These are phyloP conservation scores for Acleris emargana DNA, from an alignment of 2,888 invertebrate species.

Conservation along the genomic window DNA sequence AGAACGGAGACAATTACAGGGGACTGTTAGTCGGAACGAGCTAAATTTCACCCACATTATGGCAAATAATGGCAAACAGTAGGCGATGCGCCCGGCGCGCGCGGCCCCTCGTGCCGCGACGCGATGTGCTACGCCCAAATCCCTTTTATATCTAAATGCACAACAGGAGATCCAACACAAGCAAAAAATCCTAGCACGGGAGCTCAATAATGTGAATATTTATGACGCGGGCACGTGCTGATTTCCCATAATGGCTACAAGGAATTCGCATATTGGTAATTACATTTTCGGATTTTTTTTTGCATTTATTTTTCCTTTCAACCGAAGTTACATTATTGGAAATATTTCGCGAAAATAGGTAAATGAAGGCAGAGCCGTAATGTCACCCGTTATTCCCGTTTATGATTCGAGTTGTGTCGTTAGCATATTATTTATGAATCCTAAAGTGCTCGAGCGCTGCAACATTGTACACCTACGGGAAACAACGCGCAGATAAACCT, in stretches of 20 bases:
- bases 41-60: slow-evolving; percentile 82
- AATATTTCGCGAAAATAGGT: slow-evolving; percentile 31
- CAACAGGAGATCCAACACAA: slow-evolving; percentile 66
- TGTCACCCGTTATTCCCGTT: slow-evolving; percentile 51
- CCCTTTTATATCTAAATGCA: slow-evolving; percentile 79
- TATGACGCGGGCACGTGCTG: slow-evolving; percentile 80
- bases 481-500: slow-evolving; percentile 24
- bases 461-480: slow-evolving; percentile 49
- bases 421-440: slow-evolving; percentile 66
- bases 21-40: slow-evolving; percentile 68
- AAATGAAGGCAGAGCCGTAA: slow-evolving; percentile 49
- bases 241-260: slow-evolving; percentile 72
- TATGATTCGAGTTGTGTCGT: slow-evolving; percentile 55
- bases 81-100: slow-evolving; percentile 55
- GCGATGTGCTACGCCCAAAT: slow-evolving; percentile 76
- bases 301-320: slow-evolving; percentile 47
- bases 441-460: slow-evolving; percentile 52
- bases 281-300: slow-evolving; percentile 53
- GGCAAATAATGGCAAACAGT: slow-evolving; percentile 81
- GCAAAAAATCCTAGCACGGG: slow-evolving; percentile 62
- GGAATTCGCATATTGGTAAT: slow-evolving; percentile 78
- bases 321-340: slow-evolving; percentile 39
- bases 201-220: slow-evolving; percentile 79
- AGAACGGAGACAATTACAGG: slow-evolving; percentile 76
- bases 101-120: slow-evolving; percentile 69